Evolutionary conservation across 1,140 invertebrate genomes (phyloP).

Genomic region (Acyrthosiphon pisum): DNA sequence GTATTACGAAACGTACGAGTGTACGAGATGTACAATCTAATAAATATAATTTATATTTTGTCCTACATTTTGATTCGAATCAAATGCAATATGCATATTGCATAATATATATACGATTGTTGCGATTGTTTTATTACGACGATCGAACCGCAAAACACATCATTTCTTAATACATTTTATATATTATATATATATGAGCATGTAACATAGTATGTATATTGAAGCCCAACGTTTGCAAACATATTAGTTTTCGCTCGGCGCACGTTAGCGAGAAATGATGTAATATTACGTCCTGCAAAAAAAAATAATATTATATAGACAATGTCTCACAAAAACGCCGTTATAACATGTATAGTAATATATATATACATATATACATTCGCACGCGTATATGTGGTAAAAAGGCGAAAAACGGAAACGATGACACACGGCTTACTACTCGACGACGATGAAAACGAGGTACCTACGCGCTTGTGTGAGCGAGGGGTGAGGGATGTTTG

Average conservation of each 20-base stretch:
- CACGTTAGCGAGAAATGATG: neutral
- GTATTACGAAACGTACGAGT: neutral
- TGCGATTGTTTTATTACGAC: neutral
- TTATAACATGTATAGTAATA: neutral
- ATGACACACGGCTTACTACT: constrained; percentile 9
- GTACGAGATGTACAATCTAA: neutral
- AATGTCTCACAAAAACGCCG: neutral
- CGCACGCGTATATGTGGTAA: neutral
- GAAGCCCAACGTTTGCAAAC: neutral
- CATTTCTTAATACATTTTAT: neutral
- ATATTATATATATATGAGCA: neutral
- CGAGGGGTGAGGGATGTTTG: neutral
- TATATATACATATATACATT: neutral
- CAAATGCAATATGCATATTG: constrained; percentile 4
- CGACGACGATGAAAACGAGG: constrained; percentile 10
- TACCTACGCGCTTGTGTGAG: neutral
- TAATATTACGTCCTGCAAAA: neutral
- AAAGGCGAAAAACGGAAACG: constrained; percentile 5
- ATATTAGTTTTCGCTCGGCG: constrained; percentile 20
- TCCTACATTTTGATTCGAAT: neutral
- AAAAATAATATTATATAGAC: constrained; percentile 1
- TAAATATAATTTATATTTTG: neutral
- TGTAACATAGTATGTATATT: neutral
- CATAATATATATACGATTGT: neutral
- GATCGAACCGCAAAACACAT: neutral